Evolutionary conservation across 1,140 invertebrate genomes (phyloP).

Genomic region (Calliphora vicina): DNA sequence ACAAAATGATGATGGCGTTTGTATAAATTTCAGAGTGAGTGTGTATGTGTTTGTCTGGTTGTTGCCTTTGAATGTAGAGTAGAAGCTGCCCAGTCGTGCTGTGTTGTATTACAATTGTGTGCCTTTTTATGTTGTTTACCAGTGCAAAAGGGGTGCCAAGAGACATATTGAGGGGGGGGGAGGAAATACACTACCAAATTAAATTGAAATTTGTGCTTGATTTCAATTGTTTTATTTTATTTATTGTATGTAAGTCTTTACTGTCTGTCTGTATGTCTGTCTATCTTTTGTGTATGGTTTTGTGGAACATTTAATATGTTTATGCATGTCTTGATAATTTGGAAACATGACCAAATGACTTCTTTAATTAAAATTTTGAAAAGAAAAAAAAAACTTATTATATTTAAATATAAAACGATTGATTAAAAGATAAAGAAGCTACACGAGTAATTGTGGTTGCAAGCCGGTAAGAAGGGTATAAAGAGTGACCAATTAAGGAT

Average conservation of each 20-base stretch:
- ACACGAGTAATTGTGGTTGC: too few relatives aligned
- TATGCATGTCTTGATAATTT: slow-evolving; percentile 17
- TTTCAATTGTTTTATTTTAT: slow-evolving; percentile 36
- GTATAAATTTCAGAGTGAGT: not conserved
- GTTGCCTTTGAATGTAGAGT: not conserved
- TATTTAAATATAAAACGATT: too few relatives aligned
- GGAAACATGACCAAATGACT: not conserved
- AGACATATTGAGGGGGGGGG: not conserved
- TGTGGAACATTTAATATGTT: not conserved
- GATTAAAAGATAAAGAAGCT: too few relatives aligned
- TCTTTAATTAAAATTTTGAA: slow-evolving; percentile 13
- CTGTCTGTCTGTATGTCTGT: slow-evolving; percentile 7
- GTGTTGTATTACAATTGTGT: not conserved
- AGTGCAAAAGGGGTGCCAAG: not conserved
- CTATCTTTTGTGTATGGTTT: not conserved
- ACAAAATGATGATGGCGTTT: not conserved
- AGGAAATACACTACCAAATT: slow-evolving; percentile 17
- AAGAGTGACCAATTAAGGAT: too few relatives aligned
- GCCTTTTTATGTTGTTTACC: not conserved
- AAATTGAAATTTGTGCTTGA: slow-evolving; percentile 42
- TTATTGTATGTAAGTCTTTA: not conserved
- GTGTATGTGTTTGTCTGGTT: not conserved
- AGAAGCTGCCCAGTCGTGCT: not conserved
- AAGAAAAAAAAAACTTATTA: too few relatives aligned
- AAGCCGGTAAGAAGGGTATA: too few relatives aligned